These are phyloP conservation scores for Pseudomyrmex sp. DNA, from an alignment of 1,140 invertebrate genomes.

Conservation along the genomic window DNA sequence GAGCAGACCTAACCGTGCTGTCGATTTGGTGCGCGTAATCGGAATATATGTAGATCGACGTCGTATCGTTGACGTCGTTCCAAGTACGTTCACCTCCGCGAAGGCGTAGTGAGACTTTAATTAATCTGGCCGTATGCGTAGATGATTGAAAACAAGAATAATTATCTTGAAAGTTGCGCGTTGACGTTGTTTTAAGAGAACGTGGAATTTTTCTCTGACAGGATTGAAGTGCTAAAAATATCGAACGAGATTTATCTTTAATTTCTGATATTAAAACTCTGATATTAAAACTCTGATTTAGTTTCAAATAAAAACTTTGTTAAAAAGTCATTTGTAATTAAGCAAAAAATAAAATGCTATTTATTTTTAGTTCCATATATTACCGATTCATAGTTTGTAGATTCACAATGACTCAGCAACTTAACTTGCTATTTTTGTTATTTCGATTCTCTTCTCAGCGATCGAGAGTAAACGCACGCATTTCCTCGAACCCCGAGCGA, in stretches of 20 bases:
- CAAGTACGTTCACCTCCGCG: slow-evolving; percentile 46
- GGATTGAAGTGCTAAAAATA: not conserved
- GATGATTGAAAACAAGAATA: not conserved
- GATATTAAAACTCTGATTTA: not conserved
- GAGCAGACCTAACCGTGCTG: not conserved
- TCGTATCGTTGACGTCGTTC: not conserved
- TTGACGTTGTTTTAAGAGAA: not conserved
- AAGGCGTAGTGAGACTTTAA: slow-evolving; percentile 10
- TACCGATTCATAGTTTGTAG: not conserved
- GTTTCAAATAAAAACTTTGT: not conserved
- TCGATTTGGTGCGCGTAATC: slow-evolving; percentile 20
- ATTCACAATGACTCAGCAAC: slow-evolving; percentile 25
- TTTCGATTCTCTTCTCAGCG: slow-evolving; percentile 4
- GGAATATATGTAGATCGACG: slow-evolving; percentile 9
- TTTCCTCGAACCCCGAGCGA: not conserved
- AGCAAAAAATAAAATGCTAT: not conserved
- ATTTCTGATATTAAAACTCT: not conserved
- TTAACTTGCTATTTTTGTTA: not conserved
- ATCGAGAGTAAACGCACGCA: not conserved
- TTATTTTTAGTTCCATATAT: not conserved
- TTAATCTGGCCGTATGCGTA: not conserved
- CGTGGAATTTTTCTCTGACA: not conserved
- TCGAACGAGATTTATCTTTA: not conserved
- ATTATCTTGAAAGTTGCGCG: not conserved
- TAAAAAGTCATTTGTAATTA: not conserved